Evolutionary conservation across 2,113 vertebrate species (phyloP).

Genomic region (Pomatostomus ruficeps): DNA sequence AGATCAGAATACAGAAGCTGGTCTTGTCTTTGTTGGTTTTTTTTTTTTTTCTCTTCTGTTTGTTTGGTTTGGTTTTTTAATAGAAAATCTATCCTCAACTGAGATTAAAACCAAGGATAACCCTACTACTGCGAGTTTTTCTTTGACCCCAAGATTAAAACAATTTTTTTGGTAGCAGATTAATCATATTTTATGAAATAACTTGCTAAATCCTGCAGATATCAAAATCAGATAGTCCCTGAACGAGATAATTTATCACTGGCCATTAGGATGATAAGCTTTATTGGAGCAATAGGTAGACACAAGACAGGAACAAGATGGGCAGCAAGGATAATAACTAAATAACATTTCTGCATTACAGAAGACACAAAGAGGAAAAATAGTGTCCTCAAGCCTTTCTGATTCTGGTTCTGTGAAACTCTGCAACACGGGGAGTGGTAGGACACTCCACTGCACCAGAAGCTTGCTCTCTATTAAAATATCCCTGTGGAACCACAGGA

Average conservation of each 20-base stretch:
- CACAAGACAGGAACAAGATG: background rate
- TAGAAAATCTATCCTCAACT: background rate
- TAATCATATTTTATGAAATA: background rate
- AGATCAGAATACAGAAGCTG: background rate
- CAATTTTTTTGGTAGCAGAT: background rate
- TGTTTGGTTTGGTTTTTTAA: background rate
- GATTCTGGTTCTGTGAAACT: background rate
- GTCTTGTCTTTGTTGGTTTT: background rate
- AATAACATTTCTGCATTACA: background rate
- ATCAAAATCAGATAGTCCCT: background rate
- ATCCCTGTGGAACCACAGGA: background rate
- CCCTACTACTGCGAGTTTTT: background rate
- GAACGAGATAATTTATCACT: background rate
- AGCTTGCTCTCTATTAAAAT: background rate
- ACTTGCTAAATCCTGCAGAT: background rate
- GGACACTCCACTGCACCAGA: background rate
- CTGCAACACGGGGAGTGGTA: background rate
- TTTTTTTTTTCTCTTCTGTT: too few species aligned
- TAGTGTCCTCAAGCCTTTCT: background rate
- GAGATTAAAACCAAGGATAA: background rate
- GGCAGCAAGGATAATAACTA: background rate
- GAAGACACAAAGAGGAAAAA: background rate
- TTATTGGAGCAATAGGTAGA: background rate
- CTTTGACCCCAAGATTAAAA: background rate
- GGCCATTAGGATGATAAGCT: background rate